These are phyloP conservation scores for Hofmannophila pseudospretella DNA, from an alignment of 2,888 invertebrate genomes.

Conservation along the genomic window DNA sequence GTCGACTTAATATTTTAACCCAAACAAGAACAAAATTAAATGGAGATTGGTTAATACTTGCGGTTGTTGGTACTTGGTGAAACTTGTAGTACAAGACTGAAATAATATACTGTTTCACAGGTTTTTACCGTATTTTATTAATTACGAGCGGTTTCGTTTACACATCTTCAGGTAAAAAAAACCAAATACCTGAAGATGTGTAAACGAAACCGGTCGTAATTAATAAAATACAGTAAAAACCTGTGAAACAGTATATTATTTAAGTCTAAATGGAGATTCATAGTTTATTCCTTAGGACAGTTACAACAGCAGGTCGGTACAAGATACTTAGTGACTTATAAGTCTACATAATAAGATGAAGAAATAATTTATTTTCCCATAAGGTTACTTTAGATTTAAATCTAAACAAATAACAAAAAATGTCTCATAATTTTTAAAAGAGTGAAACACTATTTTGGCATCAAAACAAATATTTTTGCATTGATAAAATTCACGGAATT, in stretches of 20 bases:
- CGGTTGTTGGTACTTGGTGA: too few relatives aligned
- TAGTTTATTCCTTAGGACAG: constrained; percentile 12
- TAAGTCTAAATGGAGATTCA: constrained; percentile 2
- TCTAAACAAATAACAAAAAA: not conserved
- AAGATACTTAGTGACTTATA: constrained; percentile 29
- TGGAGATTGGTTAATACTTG: too few relatives aligned
- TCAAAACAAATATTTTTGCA: constrained; percentile 43
- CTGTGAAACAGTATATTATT: too few relatives aligned
- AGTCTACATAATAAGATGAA: not conserved
- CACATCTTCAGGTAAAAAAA: too few relatives aligned
- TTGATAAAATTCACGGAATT: constrained; percentile 51
- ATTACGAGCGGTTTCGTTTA: too few relatives aligned
- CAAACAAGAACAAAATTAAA: constrained; percentile 1
- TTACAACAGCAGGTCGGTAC: constrained; percentile 42
- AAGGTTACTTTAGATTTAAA: constrained; percentile 2
- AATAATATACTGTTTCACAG: too few relatives aligned
- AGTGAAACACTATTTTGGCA: constrained; percentile 46
- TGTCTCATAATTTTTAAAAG: not conserved
- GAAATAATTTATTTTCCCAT: constrained; percentile 2
- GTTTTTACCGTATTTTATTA: too few relatives aligned
- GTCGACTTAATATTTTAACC: not conserved
- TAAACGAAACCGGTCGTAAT: too few relatives aligned
- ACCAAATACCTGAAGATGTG: too few relatives aligned
- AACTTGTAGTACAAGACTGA: too few relatives aligned
- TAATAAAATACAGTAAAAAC: too few relatives aligned